phyloP scores from a whole-genome alignment of 1,140 invertebrate species.

The Delia radicum region DNA sequence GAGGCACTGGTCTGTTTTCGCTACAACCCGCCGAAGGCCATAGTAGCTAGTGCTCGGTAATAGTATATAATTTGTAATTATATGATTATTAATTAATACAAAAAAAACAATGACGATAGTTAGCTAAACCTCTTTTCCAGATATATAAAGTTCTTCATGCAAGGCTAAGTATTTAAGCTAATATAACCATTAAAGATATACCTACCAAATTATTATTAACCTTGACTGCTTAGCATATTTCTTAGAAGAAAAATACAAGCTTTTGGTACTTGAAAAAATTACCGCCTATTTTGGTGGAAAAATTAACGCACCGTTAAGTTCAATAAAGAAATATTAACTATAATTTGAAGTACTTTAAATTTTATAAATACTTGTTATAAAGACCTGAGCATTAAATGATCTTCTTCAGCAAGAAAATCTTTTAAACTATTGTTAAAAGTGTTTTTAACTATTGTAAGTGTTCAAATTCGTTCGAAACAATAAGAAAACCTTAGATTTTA shows the following conservation, averaged over 20 bases:
- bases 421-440: not conserved
- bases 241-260: not conserved
- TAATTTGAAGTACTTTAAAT: not conserved
- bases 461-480: no score
- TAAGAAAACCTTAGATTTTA: not conserved
- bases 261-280: slow-evolving; percentile 7
- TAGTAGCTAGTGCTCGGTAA: no score
- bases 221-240: not conserved
- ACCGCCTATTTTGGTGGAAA: slow-evolving; percentile 11
- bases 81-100: no score
- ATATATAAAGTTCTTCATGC: no score
- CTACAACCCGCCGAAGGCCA: no score
- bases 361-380: not conserved
- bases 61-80: no score
- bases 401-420: not conserved
- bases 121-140: no score
- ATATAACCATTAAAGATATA: not conserved
- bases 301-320: slow-evolving; percentile 20
- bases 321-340: slow-evolving; percentile 16
- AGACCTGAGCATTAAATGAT: not conserved
- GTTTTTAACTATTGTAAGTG: not conserved
- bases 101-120: no score
- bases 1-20: no score
- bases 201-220: slow-evolving; percentile 5
- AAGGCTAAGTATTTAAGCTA: not conserved